Evolutionary conservation across 2,888 invertebrate species (phyloP).

Genomic region (Drosophila subsilvestris): DNA sequence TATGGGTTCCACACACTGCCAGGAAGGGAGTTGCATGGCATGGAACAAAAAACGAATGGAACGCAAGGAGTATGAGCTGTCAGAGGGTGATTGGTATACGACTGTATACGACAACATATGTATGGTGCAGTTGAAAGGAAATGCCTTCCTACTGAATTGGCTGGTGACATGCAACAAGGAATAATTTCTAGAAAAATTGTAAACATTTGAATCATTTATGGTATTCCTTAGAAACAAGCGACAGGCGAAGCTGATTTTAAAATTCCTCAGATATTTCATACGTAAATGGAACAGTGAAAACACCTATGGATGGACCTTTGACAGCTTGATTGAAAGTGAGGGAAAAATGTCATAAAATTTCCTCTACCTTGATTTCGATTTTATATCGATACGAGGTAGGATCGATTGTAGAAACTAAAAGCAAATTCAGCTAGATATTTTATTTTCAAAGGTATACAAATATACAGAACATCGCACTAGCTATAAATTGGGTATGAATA

Average conservation of each 20-base stretch:
- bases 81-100: background rate
- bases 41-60: constrained; percentile 9
- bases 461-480: too few species aligned
- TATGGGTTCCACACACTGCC: constrained; percentile 32
- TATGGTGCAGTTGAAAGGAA: constrained; percentile 26
- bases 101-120: constrained; percentile 21
- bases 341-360: too few species aligned
- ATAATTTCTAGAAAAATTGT: background rate
- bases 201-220: constrained; percentile 31
- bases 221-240: background rate
- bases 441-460: too few species aligned
- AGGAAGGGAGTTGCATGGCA: constrained; percentile 28
- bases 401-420: too few species aligned
- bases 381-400: too few species aligned
- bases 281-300: background rate
- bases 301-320: background rate
- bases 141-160: constrained; percentile 24
- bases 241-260: background rate
- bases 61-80: background rate
- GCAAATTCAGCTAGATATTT: too few species aligned
- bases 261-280: background rate
- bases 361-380: too few species aligned
- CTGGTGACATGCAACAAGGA: constrained; percentile 39
- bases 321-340: background rate
- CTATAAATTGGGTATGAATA: too few species aligned